These are phyloP conservation scores for Dolichomitus sp. DNA, from an alignment of 2,888 invertebrate species.

Conservation along the genomic window DNA sequence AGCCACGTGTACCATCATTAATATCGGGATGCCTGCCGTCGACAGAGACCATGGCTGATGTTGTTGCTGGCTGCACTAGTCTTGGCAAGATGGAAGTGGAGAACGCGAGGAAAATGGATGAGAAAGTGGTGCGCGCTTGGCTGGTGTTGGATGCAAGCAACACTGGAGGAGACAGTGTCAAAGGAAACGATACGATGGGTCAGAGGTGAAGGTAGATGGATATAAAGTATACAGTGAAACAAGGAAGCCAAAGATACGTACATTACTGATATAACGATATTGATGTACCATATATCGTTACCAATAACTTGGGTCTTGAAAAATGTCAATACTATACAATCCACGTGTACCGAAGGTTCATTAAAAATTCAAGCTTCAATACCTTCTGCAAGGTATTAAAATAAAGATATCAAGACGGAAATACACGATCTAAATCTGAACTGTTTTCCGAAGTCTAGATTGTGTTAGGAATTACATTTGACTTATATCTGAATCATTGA, in stretches of 20 bases:
- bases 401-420: not conserved
- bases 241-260: constrained; percentile 29
- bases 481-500: too few species aligned
- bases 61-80: not conserved
- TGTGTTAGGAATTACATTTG: not conserved
- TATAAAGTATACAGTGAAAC: constrained; percentile 7
- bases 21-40: constrained; percentile 37
- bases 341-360: not conserved
- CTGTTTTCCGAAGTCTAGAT: not conserved
- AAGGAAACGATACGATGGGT: constrained; percentile 19
- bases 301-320: constrained; percentile 3
- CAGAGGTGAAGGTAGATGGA: constrained; percentile 18
- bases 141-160: constrained; percentile 2
- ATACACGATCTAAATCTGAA: too few species aligned
- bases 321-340: not conserved
- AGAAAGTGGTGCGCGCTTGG: not conserved
- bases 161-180: constrained; percentile 20
- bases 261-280: not conserved
- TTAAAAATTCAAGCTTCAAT: not conserved
- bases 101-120: constrained; percentile 24
- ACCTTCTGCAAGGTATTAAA: not conserved
- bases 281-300: not conserved
- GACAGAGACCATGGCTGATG: constrained; percentile 17
- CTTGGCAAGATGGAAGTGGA: constrained; percentile 12
- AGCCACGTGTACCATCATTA: constrained; percentile 43